Conservation (phyloP, 2,113 vertebrate species). For the Oceanodroma tethys region DNA sequence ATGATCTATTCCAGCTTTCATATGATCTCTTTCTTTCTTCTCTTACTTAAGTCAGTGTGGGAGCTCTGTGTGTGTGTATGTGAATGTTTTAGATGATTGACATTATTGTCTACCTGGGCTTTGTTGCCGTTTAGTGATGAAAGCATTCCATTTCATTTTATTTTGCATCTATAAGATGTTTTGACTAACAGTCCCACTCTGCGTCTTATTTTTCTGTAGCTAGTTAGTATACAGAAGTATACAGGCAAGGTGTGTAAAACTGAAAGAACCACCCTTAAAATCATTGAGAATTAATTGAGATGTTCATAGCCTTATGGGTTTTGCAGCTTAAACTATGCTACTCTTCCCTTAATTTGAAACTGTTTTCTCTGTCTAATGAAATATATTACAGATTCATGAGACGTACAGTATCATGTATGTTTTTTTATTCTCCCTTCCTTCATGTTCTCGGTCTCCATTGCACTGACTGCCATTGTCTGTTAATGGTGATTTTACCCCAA, state of each 20-base stretch:
- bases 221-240: not conserved
- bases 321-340: not conserved
- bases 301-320: not conserved
- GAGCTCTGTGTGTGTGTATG: not conserved
- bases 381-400: not conserved
- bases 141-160: not conserved
- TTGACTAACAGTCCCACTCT: not conserved
- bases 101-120: not conserved
- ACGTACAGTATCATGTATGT: fast-evolving
- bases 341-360: not conserved
- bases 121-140: not conserved
- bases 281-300: not conserved
- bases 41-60: not conserved
- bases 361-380: not conserved
- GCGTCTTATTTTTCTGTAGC: not conserved
- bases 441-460: not conserved
- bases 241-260: not conserved
- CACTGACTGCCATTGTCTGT: not conserved
- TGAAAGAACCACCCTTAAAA: not conserved
- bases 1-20: not conserved
- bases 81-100: not conserved
- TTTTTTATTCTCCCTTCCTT: not conserved
- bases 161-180: not conserved
- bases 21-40: not conserved
- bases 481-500: not conserved